Evolutionary conservation across 92 coral and sea anemone genomes (phyloP).

Genomic region (Ricordea florida): DNA sequence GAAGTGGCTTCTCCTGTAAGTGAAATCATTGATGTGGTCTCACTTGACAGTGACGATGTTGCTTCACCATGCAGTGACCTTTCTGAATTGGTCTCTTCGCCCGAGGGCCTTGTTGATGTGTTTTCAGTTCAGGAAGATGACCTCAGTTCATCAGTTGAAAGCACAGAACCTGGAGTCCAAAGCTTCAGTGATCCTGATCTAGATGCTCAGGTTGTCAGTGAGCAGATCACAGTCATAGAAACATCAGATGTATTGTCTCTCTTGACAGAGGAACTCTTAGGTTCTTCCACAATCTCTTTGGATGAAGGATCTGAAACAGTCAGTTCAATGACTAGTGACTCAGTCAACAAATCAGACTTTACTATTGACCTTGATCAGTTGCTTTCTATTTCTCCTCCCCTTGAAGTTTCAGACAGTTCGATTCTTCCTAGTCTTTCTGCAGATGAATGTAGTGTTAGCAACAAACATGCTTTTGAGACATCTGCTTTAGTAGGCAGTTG

Average conservation of each 20-base stretch:
- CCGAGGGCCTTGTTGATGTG: constrained; percentile 18
- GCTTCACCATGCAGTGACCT: background rate
- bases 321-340: background rate
- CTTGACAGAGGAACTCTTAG: constrained; percentile 6
- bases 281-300: background rate
- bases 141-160: background rate
- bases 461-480: background rate
- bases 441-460: background rate
- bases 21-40: constrained; percentile 9
- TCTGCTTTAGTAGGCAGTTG: background rate
- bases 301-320: background rate
- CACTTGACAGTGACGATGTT: background rate
- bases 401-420: background rate
- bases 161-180: background rate
- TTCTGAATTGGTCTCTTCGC: constrained; percentile 7
- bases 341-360: background rate
- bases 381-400: background rate
- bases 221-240: constrained; percentile 54
- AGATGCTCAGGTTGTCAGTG: background rate
- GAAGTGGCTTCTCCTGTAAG: constrained; percentile 33
- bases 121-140: background rate
- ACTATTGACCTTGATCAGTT: constrained; percentile 13
- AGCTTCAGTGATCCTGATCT: background rate
- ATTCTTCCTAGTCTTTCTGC: background rate
- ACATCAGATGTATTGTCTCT: constrained; percentile 37